Base-by-base conservation (phyloP, 2,113 vertebrate genomes). In the Barbus barbus region DNA sequence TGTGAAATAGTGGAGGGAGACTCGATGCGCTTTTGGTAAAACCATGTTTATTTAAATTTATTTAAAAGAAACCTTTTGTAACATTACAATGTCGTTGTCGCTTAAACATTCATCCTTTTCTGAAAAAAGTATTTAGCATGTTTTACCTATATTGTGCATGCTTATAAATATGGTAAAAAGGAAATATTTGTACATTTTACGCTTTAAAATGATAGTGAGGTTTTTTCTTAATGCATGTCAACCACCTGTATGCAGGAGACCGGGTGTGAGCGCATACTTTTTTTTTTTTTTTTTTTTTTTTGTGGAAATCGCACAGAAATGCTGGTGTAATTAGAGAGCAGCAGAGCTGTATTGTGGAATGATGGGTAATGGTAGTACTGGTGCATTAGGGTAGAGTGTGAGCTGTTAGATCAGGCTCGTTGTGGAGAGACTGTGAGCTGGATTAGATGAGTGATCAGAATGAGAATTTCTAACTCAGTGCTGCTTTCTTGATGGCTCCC, bases 321-420 rank as follows among this genome's bases (percentile, higher is more conserved):
- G 69, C 31, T 71, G 60, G 72, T 84, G 65, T 86, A 86, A 86
- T 86, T 83, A 86, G 78, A 36, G 24, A 86, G 36, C 72, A 85
- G 78, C 69, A 74, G 26, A 60, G 53, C 67, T 7, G 11, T 61
- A 53, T 71, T 71, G 44, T 61, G 63, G 65, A 58, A 79, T 78
- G 36, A n/a, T 44, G 82, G 73, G 56, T 73, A 83, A 75, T 84
- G 48, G 60, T 24, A 20, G 58, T 76, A 44, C 44, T 44, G 46
- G n/a, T 65, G 56, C 73, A 74, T 38, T 48, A 46, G 56, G 13
- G 51, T 36, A 41, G 41, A 74, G 56, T 74, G 60, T 26, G 58
- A 28, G n/a, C 41, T 22, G 51, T 85, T 78, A 74, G 75, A 76
- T 76, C 82, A 75, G 38, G 18, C 61, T 78, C 41, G 51, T 31